These are phyloP conservation scores for Machimus rusticus DNA, from an alignment of 2,888 invertebrate species.

Conservation along the genomic window DNA sequence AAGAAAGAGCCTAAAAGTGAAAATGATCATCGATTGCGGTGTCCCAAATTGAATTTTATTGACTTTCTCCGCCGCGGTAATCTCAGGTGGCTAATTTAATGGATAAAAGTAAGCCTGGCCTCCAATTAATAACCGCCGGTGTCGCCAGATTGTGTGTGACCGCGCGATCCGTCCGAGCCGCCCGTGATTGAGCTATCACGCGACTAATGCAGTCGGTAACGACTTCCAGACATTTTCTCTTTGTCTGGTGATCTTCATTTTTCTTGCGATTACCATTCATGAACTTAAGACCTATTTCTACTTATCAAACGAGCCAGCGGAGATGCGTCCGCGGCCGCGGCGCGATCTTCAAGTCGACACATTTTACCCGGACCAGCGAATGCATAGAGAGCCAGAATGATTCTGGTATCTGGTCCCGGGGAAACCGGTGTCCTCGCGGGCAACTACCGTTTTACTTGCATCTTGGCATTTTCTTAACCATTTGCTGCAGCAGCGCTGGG, in stretches of 20 bases:
- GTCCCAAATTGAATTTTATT: background rate
- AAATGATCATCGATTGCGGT: background rate
- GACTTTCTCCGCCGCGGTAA: background rate
- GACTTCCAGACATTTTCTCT: constrained; percentile 13
- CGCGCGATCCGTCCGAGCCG: background rate
- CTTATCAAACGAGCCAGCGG: constrained; percentile 9
- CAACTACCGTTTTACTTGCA: constrained; percentile 22
- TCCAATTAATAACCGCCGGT: background rate
- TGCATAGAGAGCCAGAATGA: background rate
- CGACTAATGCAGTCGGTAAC: background rate
- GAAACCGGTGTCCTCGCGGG: constrained; percentile 14
- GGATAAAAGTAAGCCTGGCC: background rate
- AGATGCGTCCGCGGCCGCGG: background rate
- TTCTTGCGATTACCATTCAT: constrained; percentile 30
- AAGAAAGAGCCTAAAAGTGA: background rate
- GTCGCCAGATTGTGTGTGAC: background rate
- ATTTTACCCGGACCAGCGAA: constrained; percentile 17
- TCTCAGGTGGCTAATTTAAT: background rate
- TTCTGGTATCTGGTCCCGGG: constrained; percentile 20
- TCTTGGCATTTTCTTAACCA: background rate
- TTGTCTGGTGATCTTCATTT: constrained; percentile 14
- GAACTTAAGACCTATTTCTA: constrained; percentile 38
- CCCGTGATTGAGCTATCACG: constrained; percentile 26
- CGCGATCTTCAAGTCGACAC: background rate
- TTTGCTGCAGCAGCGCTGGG: background rate